Percentiles rank a stretch among this genome's conserved stretches.
These are phyloP conservation scores for Mesorhabditis sp. DNA, from an alignment of 2,888 invertebrate genomes.

Conservation along the genomic window DNA sequence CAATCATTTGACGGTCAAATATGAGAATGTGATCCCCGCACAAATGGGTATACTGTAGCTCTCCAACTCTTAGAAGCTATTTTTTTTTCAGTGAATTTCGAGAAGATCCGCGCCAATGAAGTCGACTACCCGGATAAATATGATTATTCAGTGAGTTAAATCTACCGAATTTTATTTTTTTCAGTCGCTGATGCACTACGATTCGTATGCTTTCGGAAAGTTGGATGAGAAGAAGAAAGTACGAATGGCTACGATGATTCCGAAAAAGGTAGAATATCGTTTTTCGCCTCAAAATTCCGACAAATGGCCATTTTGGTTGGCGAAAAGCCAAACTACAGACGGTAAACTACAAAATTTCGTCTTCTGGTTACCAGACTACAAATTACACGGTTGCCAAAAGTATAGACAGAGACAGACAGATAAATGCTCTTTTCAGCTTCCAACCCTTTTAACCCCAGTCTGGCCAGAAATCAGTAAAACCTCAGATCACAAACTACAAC, in stretches of 20 bases:
- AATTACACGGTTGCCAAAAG: background rate
- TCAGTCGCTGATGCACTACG: conserved; percentile 52
- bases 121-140: conserved; percentile 39
- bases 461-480: background rate
- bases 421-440: background rate
- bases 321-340: too few relatives aligned
- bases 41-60: conserved; percentile 30
- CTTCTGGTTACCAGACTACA: background rate
- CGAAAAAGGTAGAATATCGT: conserved; percentile 24
- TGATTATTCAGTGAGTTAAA: conserved; percentile 22
- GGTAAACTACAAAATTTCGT: too few relatives aligned
- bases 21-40: conserved; percentile 34
- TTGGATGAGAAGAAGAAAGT: conserved; percentile 23
- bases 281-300: too few relatives aligned
- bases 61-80: background rate
- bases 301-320: too few relatives aligned
- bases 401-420: background rate
- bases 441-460: background rate
- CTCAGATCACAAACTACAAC: too few relatives aligned
- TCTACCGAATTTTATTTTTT: conserved; percentile 11
- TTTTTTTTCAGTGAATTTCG: conserved; percentile 36
- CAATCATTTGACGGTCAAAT: conserved; percentile 31
- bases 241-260: conserved; percentile 49
- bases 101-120: conserved; percentile 27
- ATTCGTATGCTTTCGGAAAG: conserved; percentile 47